phyloP scores from a whole-genome alignment of 2,888 invertebrate species.

The Scaptodrosophila latifasciaeformis region DNA sequence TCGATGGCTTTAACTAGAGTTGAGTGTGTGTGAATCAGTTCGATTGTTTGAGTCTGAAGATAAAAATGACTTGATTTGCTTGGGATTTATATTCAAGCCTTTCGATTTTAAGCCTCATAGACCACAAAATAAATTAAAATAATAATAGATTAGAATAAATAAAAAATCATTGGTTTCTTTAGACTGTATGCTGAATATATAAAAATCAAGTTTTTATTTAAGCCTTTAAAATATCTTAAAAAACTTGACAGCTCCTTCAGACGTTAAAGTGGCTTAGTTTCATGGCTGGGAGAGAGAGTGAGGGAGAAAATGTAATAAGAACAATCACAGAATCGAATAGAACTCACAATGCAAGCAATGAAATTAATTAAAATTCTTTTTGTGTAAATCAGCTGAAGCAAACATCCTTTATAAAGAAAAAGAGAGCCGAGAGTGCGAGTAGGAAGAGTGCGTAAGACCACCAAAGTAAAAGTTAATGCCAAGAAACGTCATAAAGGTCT shows the following conservation, averaged over 20 bases:
- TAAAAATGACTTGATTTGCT: too few relatives aligned
- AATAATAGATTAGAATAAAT: too few relatives aligned
- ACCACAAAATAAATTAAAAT: too few relatives aligned
- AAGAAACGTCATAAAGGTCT: slow-evolving; percentile 45
- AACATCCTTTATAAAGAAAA: slow-evolving; percentile 64
- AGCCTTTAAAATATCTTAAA: too few relatives aligned
- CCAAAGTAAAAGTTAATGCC: slow-evolving; percentile 32
- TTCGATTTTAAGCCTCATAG: too few relatives aligned
- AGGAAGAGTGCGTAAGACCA: slow-evolving; percentile 24
- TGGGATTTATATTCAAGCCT: too few relatives aligned
- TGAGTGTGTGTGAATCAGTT: not conserved
- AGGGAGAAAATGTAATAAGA: too few relatives aligned
- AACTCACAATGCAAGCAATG: slow-evolving; percentile 29
- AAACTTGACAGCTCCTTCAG: too few relatives aligned
- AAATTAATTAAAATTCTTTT: slow-evolving; percentile 62
- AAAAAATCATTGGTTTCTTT: too few relatives aligned
- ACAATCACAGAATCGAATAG: not conserved
- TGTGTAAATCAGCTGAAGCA: slow-evolving; percentile 69
- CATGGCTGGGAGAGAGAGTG: not conserved
- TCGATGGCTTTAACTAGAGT: slow-evolving; percentile 6
- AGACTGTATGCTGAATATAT: too few relatives aligned
- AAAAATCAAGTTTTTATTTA: too few relatives aligned
- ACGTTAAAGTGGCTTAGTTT: slow-evolving; percentile 13
- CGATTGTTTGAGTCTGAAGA: not conserved
- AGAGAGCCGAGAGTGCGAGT: not conserved